Conservation (phyloP, 2,888 invertebrate genomes). For the Trichopria drosophilae region DNA sequence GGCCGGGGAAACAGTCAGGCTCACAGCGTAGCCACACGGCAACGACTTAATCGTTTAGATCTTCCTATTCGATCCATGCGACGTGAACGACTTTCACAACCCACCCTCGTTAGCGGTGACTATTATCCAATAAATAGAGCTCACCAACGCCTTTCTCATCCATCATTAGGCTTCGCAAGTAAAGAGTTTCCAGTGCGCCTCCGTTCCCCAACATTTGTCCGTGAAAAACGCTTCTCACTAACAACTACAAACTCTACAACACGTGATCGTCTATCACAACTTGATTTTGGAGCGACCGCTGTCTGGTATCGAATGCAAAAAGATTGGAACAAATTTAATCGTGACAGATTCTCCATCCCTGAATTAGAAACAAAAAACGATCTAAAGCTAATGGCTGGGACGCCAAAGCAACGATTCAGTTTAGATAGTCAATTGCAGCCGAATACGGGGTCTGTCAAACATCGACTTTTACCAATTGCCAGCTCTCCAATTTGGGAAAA, state of each 20-base stretch:
- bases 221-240: constrained; percentile 46
- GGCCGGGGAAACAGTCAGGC: constrained; percentile 15
- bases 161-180: constrained; percentile 43
- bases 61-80: constrained; percentile 32
- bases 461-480: constrained; percentile 49
- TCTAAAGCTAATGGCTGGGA: constrained; percentile 49
- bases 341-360: constrained; percentile 53
- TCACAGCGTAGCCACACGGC: constrained; percentile 19
- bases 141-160: constrained; percentile 52
- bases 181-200: constrained; percentile 31
- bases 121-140: constrained; percentile 46
- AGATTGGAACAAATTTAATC: constrained; percentile 47
- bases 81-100: constrained; percentile 51
- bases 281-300: constrained; percentile 47
- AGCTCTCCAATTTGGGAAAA: constrained; percentile 52
- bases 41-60: constrained; percentile 22
- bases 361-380: constrained; percentile 53
- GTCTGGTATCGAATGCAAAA: constrained; percentile 42
- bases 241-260: constrained; percentile 42
- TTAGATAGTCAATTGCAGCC: constrained; percentile 50
- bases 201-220: constrained; percentile 41
- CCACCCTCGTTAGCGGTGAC: constrained; percentile 50
- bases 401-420: constrained; percentile 52
- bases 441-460: constrained; percentile 39
- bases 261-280: constrained; percentile 47